These are phyloP conservation scores for Glaucopsyche alexis DNA, from an alignment of 2,888 invertebrate genomes.

Conservation along the genomic window DNA sequence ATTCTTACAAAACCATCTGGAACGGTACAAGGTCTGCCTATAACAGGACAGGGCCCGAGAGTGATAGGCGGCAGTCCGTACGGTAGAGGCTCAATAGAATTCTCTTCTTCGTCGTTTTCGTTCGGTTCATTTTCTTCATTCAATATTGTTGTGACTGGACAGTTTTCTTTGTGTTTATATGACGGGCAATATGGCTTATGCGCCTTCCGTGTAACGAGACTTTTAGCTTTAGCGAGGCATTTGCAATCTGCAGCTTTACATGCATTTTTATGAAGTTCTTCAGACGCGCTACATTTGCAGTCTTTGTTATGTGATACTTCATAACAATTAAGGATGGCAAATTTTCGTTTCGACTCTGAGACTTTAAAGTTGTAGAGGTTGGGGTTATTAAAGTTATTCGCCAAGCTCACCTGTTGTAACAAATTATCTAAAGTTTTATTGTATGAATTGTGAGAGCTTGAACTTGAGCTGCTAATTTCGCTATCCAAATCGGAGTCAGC, in stretches of 20 bases:
- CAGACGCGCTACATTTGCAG: constrained; percentile 65
- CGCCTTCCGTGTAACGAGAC: constrained; percentile 55
- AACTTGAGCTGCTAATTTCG: not conserved
- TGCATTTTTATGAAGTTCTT: constrained; percentile 53
- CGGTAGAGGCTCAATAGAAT: constrained; percentile 62
- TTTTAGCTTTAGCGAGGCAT: constrained; percentile 55
- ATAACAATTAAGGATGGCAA: constrained; percentile 51
- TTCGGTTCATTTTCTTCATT: constrained; percentile 58
- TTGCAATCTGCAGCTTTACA: constrained; percentile 70
- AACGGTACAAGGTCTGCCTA: constrained; percentile 67
- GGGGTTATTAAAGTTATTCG: constrained; percentile 41
- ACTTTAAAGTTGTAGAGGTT: constrained; percentile 47
- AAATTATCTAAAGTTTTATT: not conserved
- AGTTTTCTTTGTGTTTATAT: constrained; percentile 62
- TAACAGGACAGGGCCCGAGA: constrained; percentile 71
- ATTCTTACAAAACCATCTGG: constrained; percentile 72
- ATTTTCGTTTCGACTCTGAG: constrained; percentile 42
- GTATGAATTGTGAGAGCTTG: not conserved
- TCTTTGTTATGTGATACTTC: constrained; percentile 59
- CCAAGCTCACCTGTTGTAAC: not conserved
- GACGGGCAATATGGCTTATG: constrained; percentile 67
- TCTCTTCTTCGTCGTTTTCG: constrained; percentile 61
- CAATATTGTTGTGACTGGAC: constrained; percentile 59
- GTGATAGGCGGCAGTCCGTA: constrained; percentile 70
- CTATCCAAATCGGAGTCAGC: not conserved